These are phyloP conservation scores for Melangyna quadrimaculata DNA, from an alignment of 2,888 invertebrate species.

Conservation along the genomic window DNA sequence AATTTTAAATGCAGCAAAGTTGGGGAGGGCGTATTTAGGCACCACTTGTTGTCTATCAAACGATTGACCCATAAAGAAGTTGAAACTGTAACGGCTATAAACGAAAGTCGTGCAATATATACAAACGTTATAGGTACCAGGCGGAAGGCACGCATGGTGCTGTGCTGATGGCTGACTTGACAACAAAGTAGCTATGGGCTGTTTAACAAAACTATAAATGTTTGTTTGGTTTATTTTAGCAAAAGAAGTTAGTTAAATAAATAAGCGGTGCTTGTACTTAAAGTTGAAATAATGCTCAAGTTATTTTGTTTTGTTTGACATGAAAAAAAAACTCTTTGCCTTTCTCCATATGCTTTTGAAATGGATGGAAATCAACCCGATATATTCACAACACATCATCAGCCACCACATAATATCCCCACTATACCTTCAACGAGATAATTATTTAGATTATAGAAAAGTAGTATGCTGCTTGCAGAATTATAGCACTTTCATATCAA, in stretches of 20 bases:
- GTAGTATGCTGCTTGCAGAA: conserved; percentile 3
- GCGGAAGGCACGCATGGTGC: conserved; percentile 39
- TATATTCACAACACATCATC: conserved; percentile 9
- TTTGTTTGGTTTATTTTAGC: conserved; percentile 10
- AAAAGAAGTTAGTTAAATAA: conserved; percentile 8
- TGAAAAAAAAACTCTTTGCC: conserved; percentile 20
- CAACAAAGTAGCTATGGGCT: conserved; percentile 28
- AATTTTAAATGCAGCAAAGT: conserved; percentile 20
- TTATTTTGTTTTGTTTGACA: neutral
- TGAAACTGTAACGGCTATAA: conserved; percentile 63
- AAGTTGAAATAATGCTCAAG: conserved; percentile 32
- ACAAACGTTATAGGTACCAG: neutral
- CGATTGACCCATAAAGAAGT: conserved; percentile 52
- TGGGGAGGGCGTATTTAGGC: conserved; percentile 40
- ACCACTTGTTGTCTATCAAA: conserved; percentile 45
- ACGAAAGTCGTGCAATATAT: conserved; percentile 46
- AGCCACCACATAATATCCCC: neutral
- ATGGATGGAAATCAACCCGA: conserved; percentile 16
- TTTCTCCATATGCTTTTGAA: conserved; percentile 40
- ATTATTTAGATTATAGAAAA: neutral
- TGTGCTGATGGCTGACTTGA: conserved; percentile 23
- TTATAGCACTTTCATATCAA: conserved; percentile 46
- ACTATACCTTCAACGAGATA: conserved; percentile 10
- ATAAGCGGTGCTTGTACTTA: neutral
- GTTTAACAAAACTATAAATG: conserved; percentile 26